These are phyloP conservation scores for Ericerus pela DNA, from an alignment of 1,140 invertebrate genomes.

Conservation along the genomic window DNA sequence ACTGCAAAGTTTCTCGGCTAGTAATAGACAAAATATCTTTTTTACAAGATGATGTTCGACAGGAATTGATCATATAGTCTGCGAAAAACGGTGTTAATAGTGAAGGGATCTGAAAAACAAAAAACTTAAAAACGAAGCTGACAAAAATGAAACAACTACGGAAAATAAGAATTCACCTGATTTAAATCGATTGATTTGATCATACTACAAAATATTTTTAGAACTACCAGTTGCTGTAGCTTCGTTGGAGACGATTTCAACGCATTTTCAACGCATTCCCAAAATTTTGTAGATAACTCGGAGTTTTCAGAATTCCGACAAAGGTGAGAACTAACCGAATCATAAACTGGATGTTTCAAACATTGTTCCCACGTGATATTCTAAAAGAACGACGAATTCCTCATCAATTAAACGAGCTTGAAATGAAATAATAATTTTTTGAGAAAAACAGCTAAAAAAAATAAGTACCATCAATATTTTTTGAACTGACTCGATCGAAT, in stretches of 20 bases:
- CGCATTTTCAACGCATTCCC: neutral
- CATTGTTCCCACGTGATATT: neutral
- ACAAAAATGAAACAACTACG: neutral
- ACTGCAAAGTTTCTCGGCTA: neutral
- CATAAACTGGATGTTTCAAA: neutral
- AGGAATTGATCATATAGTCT: neutral
- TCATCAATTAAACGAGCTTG: neutral
- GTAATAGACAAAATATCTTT: neutral
- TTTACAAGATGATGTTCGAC: neutral
- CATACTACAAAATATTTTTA: neutral
- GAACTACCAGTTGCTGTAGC: neutral
- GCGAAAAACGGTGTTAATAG: neutral
- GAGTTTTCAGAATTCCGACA: neutral
- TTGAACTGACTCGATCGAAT: conserved; percentile 14
- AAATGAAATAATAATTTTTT: neutral
- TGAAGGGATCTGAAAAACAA: neutral
- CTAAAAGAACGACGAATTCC: neutral
- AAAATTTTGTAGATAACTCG: neutral
- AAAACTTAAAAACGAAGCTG: neutral
- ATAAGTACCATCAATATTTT: conserved; percentile 13
- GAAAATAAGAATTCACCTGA: neutral
- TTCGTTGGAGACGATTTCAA: neutral
- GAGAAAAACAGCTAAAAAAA: neutral
- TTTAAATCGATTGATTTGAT: neutral
- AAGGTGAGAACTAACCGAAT: neutral